Conservation (phyloP, 2,113 vertebrate species). For the Progne subis region DNA sequence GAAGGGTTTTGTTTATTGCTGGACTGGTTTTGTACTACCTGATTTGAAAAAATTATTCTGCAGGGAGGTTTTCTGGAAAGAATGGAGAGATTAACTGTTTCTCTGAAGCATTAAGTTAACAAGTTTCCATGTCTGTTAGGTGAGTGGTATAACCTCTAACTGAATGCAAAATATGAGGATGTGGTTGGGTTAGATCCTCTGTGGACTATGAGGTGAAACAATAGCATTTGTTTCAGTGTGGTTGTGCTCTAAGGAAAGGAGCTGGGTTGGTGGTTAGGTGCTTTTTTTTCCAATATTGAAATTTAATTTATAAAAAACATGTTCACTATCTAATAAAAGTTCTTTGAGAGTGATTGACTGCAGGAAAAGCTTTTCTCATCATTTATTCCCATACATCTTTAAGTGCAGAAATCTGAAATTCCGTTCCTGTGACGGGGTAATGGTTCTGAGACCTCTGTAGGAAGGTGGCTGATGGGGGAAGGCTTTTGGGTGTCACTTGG, state of each 20-base stretch:
- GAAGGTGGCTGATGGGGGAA: not conserved
- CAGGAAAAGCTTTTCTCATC: not conserved
- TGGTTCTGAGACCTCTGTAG: fast-evolving
- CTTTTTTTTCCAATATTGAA: not conserved
- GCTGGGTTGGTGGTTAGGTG: not conserved
- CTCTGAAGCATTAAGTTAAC: not conserved
- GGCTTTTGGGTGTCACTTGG: not conserved
- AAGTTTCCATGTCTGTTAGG: not conserved
- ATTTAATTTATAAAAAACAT: not conserved
- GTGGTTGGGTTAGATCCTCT: not conserved
- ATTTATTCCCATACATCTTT: not conserved
- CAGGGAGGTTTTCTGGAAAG: not conserved
- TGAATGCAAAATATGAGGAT: not conserved
- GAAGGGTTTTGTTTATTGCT: not conserved
- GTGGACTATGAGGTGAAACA: not conserved
- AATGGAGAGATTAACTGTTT: not conserved
- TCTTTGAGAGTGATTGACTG: not conserved
- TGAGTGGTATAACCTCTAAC: not conserved
- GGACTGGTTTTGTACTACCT: not conserved
- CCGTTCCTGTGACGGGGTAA: not conserved
- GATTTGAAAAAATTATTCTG: not conserved
- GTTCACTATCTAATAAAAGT: not conserved
- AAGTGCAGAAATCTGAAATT: not conserved
- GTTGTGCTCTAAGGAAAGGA: not conserved
- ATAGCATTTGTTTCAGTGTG: not conserved